A percentile compares a stretch with the other conserved stretches of the same genome.
Evolutionary conservation across 1,140 invertebrate species (phyloP).

Genomic region (Pogonomyrmex barbatus): DNA sequence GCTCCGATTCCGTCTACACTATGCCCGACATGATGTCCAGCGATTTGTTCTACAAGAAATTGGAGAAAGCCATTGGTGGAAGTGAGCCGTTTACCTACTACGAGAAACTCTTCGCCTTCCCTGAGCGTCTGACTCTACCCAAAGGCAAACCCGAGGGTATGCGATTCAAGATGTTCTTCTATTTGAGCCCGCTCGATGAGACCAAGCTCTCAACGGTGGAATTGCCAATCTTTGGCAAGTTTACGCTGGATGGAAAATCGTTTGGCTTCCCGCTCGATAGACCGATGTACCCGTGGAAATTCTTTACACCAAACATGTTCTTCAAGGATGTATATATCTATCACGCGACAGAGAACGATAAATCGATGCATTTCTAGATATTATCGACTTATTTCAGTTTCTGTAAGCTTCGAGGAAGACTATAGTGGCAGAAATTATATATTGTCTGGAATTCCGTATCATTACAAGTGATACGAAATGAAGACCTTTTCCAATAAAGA

Average conservation of each 20-base stretch:
- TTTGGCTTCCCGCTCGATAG: conserved; percentile 90
- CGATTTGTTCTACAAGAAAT: conserved; percentile 86
- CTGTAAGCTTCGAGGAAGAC: background rate
- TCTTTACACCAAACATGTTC: conserved; percentile 83
- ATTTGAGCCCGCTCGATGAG: conserved; percentile 81
- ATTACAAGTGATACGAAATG: background rate
- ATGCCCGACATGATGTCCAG: conserved; percentile 86
- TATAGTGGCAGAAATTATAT: background rate
- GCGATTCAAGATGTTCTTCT: conserved; percentile 84
- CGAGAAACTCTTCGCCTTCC: conserved; percentile 82
- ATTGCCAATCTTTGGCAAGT: conserved; percentile 78
- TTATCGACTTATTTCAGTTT: background rate
- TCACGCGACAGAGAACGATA: conserved; percentile 66
- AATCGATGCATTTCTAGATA: conserved; percentile 43
- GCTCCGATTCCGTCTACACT: conserved; percentile 83
- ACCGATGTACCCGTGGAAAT: conserved; percentile 80
- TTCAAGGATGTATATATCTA: conserved; percentile 83
- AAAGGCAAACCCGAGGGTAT: conserved; percentile 84
- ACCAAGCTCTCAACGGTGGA: conserved; percentile 72
- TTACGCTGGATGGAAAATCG: conserved; percentile 86
- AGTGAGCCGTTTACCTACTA: conserved; percentile 81
- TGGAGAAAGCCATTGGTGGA: conserved; percentile 81
- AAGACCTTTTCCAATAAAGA: conserved; percentile 62
- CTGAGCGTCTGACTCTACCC: conserved; percentile 83
- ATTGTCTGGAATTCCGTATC: background rate